Conservation (phyloP, 1,140 invertebrate species). For the Danaus melanippus region DNA sequence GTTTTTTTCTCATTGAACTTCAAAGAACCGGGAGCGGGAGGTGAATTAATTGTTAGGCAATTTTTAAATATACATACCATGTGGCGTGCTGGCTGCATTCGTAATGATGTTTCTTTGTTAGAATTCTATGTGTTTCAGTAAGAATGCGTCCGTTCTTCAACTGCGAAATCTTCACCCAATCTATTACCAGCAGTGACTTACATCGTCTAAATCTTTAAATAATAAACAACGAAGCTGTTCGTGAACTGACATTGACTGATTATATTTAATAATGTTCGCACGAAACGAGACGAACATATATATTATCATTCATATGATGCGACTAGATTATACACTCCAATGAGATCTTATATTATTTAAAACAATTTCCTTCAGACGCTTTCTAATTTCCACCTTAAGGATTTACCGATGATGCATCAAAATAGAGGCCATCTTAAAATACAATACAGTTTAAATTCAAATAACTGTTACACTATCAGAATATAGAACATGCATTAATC, state of each 20-base stretch:
- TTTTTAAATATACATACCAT: neutral
- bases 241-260: slow-evolving; percentile 27
- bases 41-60: slow-evolving; percentile 2
- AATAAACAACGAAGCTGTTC: slow-evolving; percentile 5
- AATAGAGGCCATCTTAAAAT: slow-evolving; percentile 15
- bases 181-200: neutral
- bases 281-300: slow-evolving; percentile 11
- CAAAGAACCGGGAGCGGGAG: slow-evolving; percentile 6
- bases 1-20: slow-evolving; percentile 3
- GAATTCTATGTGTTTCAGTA: neutral
- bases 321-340: slow-evolving; percentile 32
- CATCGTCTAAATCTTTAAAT: slow-evolving; percentile 3
- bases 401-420: slow-evolving; percentile 22
- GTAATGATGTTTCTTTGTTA: neutral
- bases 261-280: slow-evolving; percentile 19
- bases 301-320: slow-evolving; percentile 6
- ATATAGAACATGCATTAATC: slow-evolving; percentile 22
- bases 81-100: neutral
- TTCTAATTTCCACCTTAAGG: slow-evolving; percentile 44
- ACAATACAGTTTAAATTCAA: slow-evolving; percentile 24
- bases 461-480: slow-evolving; percentile 5
- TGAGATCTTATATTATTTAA: slow-evolving; percentile 43
- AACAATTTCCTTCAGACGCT: slow-evolving; percentile 53
- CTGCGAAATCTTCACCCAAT: neutral
- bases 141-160: neutral